phyloP scores from a whole-genome alignment of 1,140 invertebrate species.

The Aphis craccivora region DNA sequence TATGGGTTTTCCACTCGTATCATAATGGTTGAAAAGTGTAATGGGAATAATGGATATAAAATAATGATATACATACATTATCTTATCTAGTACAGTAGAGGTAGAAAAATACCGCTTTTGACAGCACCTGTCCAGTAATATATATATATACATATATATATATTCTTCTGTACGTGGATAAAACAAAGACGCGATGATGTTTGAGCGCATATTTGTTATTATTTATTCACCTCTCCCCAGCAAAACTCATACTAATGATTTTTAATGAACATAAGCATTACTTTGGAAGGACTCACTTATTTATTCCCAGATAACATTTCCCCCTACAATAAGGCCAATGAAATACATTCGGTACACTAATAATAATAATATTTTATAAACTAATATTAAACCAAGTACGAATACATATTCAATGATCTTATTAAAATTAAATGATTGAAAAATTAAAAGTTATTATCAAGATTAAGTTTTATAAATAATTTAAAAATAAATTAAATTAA shows the following conservation, averaged over 20 bases:
- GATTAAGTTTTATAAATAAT: not conserved
- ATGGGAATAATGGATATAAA: constrained; percentile 28
- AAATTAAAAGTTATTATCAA: not conserved
- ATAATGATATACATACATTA: constrained; percentile 30
- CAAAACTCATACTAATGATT: not conserved
- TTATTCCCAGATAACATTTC: not conserved
- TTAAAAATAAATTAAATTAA: too few relatives aligned
- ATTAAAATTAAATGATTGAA: not conserved
- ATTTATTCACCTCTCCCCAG: not conserved
- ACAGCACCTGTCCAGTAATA: constrained; percentile 22
- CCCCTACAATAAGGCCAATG: not conserved
- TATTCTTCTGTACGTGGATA: not conserved
- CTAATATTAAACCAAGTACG: not conserved
- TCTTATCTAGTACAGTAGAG: not conserved
- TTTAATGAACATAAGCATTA: not conserved
- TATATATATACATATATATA: not conserved
- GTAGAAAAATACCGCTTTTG: not conserved
- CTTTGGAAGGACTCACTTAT: not conserved
- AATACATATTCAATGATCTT: not conserved
- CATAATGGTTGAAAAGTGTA: not conserved
- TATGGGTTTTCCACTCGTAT: constrained; percentile 7
- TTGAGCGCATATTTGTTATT: not conserved
- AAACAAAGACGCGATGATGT: not conserved
- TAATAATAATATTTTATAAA: not conserved
- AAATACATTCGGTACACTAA: not conserved